Conservation (phyloP, 2,113 vertebrate genomes). For the human region GRCh38 chr3:165241501-165242000, state of each 20-base stretch:
- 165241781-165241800: background rate
- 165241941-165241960: slow-evolving; percentile 39
- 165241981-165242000: slow-evolving; percentile 40
- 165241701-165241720: background rate
- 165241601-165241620: background rate
- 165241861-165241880: background rate
- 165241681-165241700: background rate
- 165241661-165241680: background rate
- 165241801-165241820: slow-evolving; percentile 55
- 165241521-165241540: background rate
- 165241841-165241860: slow-evolving; percentile 32
- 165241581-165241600: background rate
- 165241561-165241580: background rate
- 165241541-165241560: background rate
- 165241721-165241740: background rate
- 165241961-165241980: slow-evolving; percentile 57
- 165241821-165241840: slow-evolving; percentile 9
- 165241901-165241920: slow-evolving; percentile 71
- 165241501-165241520: background rate
- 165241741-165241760: background rate
- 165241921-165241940: slow-evolving; percentile 58
- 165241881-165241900: slow-evolving; percentile 59
- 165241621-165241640: too few species aligned
- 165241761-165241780: background rate
- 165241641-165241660: background rate